Evolutionary conservation across 2,797 vertebrate species (phyloP).

Genomic region (Pangasius krempfi): DNA sequence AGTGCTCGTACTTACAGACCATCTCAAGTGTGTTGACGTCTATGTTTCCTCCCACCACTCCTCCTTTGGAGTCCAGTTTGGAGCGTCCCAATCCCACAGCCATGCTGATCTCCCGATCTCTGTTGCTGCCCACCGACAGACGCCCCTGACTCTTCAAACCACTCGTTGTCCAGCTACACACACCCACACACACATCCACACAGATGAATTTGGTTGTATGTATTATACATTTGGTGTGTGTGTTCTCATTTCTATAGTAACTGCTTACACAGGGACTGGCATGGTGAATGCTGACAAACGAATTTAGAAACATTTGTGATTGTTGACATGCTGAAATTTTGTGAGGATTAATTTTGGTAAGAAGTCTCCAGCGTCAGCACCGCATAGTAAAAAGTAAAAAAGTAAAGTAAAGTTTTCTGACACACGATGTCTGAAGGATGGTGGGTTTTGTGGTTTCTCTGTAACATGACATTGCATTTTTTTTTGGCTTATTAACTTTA

Average conservation of each 20-base stretch:
- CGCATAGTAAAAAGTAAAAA: neutral
- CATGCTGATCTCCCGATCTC: constrained; percentile 98
- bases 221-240: neutral
- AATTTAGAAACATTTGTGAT: neutral
- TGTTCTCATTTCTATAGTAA: neutral
- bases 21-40: constrained; percentile 98
- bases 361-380: neutral
- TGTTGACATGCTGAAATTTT: neutral
- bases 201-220: neutral
- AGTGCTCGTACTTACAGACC: constrained; percentile 89
- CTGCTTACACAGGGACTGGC: neutral
- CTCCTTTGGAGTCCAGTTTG: constrained; percentile 96
- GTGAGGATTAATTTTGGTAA: neutral
- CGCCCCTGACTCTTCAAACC: constrained; percentile 98
- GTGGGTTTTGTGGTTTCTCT: neutral
- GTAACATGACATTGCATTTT: neutral
- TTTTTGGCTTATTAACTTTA: neutral
- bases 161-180: constrained; percentile 93
- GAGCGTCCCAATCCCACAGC: constrained; percentile 95
- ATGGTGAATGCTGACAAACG: neutral
- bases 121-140: constrained; percentile 94
- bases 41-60: constrained; percentile 97
- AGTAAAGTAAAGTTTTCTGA: neutral
- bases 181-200: constrained; percentile 5
- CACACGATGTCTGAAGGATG: neutral